Conservation (phyloP, 2,888 invertebrate genomes). For the Clanis bilineata region DNA sequence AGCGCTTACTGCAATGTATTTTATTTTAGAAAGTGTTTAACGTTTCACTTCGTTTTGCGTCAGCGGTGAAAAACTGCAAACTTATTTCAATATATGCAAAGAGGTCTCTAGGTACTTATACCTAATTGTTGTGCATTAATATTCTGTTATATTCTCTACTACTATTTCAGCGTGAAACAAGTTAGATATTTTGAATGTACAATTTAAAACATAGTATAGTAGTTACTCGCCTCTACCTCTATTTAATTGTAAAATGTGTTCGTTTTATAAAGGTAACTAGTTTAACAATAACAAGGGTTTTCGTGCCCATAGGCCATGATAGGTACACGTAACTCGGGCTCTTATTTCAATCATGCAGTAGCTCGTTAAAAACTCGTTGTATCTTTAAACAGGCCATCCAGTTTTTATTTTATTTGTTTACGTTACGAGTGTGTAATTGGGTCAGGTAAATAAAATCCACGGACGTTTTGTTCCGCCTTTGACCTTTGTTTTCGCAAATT, state of each 20-base stretch:
- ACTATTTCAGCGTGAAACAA: no score
- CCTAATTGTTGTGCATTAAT: no score
- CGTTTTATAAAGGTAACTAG: no score
- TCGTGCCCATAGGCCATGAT: no score
- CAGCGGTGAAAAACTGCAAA: not conserved
- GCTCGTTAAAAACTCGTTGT: not conserved
- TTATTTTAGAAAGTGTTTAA: slow-evolving; percentile 6
- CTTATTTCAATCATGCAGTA: not conserved
- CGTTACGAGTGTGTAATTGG: not conserved
- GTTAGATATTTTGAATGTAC: no score
- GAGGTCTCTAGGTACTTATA: no score
- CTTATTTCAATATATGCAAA: not conserved
- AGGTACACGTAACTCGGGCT: not conserved
- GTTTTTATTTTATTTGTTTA: not conserved
- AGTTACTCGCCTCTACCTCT: no score
- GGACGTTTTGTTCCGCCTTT: not conserved
- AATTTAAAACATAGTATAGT: no score
- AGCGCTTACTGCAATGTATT: not conserved
- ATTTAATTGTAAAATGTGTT: no score
- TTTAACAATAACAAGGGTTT: not conserved
- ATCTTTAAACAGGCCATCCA: not conserved
- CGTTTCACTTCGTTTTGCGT: not conserved
- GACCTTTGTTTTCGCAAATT: not conserved
- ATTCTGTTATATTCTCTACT: no score
- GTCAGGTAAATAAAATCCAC: not conserved